Evolutionary conservation across 2,888 invertebrate genomes (phyloP).

Genomic region (Hirtodrosophila confusa): DNA sequence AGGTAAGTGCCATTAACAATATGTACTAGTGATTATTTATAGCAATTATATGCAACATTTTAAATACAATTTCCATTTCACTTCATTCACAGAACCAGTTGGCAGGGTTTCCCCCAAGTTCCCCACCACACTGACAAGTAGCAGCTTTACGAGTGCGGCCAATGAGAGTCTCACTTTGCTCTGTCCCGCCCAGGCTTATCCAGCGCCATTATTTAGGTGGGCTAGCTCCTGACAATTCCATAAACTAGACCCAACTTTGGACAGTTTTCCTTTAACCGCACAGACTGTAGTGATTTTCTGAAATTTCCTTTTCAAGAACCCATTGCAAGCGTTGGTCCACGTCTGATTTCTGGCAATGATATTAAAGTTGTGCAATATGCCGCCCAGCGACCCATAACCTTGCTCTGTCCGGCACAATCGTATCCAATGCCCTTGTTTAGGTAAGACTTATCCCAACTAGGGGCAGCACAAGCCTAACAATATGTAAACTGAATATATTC

Average conservation of each 20-base stretch:
- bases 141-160: constrained; percentile 87
- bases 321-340: constrained; percentile 88
- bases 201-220: constrained; percentile 88
- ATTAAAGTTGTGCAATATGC: constrained; percentile 81
- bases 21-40: constrained; percentile 29
- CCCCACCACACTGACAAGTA: constrained; percentile 86
- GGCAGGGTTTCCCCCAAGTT: constrained; percentile 91
- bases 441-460: constrained; percentile 86
- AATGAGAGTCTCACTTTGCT: constrained; percentile 86
- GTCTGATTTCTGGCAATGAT: constrained; percentile 85
- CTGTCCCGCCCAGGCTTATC: constrained; percentile 89
- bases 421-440: constrained; percentile 89
- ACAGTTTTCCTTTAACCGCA: constrained; percentile 52
- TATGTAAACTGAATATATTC: neutral
- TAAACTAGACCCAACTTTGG: constrained; percentile 39
- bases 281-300: neutral
- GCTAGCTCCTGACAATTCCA: constrained; percentile 41
- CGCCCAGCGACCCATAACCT: constrained; percentile 84
- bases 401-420: constrained; percentile 89
- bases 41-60: constrained; percentile 23
- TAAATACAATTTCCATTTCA: constrained; percentile 44
- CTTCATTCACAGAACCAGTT: constrained; percentile 87
- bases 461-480: neutral
- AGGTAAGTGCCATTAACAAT: constrained; percentile 74
- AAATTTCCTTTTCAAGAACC: constrained; percentile 85